phyloP scores from a whole-genome alignment of 2,888 invertebrate genomes.

The Plebejus anna region DNA sequence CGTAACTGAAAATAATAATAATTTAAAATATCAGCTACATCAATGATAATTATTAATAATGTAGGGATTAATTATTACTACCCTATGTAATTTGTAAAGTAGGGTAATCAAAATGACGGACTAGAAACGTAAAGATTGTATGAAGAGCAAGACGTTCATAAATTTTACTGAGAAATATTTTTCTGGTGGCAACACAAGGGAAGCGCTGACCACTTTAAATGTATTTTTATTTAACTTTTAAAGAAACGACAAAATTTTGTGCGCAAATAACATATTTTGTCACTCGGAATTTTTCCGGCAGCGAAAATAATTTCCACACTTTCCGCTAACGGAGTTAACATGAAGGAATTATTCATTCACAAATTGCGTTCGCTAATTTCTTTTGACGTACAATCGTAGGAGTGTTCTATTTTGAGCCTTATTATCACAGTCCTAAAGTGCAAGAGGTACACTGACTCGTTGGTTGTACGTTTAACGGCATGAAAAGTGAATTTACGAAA shows the following conservation, averaged over 20 bases:
- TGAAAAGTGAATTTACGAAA: slow-evolving; percentile 31
- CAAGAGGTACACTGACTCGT: not conserved
- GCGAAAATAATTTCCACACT: slow-evolving; percentile 8
- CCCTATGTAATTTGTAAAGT: too few relatives aligned
- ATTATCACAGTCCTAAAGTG: not conserved
- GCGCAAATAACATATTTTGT: not conserved
- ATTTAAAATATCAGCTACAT: too few relatives aligned
- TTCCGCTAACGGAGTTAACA: slow-evolving; percentile 15
- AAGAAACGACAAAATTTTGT: not conserved
- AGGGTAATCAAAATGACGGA: too few relatives aligned
- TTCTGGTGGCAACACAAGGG: too few relatives aligned
- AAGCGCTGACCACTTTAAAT: too few relatives aligned
- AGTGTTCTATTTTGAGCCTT: not conserved
- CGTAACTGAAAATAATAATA: too few relatives aligned
- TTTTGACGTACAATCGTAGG: slow-evolving; percentile 26
- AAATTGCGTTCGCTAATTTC: slow-evolving; percentile 26
- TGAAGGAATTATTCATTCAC: slow-evolving; percentile 25
- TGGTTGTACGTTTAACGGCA: slow-evolving; percentile 11
- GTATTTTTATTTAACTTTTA: not conserved
- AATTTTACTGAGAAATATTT: too few relatives aligned
- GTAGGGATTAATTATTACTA: too few relatives aligned
- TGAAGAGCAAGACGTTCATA: too few relatives aligned
- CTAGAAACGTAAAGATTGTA: too few relatives aligned
- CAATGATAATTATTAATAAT: too few relatives aligned
- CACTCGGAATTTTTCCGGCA: not conserved